These are phyloP conservation scores for Sturnus vulgaris DNA, from an alignment of 2,113 vertebrate genomes.

Conservation along the genomic window DNA sequence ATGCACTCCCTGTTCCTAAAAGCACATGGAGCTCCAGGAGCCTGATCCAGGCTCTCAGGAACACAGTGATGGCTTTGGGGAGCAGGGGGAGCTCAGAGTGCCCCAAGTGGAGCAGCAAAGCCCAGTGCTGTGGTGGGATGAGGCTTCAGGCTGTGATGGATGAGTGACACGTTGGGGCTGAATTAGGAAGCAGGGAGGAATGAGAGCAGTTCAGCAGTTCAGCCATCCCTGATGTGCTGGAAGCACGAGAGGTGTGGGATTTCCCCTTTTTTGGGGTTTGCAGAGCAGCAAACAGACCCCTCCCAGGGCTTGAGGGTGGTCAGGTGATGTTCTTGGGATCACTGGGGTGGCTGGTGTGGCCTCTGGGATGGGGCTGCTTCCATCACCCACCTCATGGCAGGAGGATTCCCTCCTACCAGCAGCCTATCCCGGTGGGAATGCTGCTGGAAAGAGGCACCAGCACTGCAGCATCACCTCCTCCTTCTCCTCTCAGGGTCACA, in stretches of 20 bases:
- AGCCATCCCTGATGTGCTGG: not conserved
- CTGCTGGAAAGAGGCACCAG: not conserved
- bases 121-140: not conserved
- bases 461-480: not conserved
- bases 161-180: not conserved
- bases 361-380: not conserved
- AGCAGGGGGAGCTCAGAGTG: fast-evolving
- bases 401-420: not conserved
- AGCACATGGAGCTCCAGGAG: not conserved
- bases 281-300: not conserved
- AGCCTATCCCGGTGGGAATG: fast-evolving
- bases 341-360: not conserved
- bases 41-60: not conserved
- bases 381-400: fast-evolving
- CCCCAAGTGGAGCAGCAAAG: not conserved
- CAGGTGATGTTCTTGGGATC: not conserved
- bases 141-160: not conserved
- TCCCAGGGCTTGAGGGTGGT: fast-evolving
- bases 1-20: not conserved
- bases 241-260: not conserved
- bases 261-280: not conserved
- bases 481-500: not conserved
- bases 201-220: not conserved
- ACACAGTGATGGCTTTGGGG: fast-evolving
- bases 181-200: not conserved